Evolutionary conservation across 1,140 invertebrate genomes (phyloP).

Genomic region (Meteorus sp.): DNA sequence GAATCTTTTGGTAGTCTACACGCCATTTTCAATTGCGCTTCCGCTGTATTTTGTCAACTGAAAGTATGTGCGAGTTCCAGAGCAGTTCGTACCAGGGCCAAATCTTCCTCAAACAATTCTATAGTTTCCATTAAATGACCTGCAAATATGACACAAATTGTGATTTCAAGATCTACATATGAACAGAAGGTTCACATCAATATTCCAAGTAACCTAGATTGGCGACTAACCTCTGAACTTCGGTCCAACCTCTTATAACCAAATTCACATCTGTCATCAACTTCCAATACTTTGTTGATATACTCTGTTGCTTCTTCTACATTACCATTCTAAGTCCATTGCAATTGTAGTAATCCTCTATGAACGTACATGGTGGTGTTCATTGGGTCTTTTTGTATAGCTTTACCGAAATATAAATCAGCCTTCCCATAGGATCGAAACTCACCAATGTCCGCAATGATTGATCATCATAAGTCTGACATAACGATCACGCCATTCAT

Average conservation of each 20-base stretch:
- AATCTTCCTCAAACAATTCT: slow-evolving; percentile 86
- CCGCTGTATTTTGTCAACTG: slow-evolving; percentile 81
- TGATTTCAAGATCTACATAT: neutral
- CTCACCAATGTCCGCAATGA: slow-evolving; percentile 70
- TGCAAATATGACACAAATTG: slow-evolving; percentile 22
- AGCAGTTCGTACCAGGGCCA: slow-evolving; percentile 80
- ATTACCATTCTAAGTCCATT: slow-evolving; percentile 81
- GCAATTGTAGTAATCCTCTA: slow-evolving; percentile 79
- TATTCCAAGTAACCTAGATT: too few species aligned
- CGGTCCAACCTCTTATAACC: slow-evolving; percentile 94
- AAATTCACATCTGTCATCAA: slow-evolving; percentile 91
- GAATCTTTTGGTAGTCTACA: slow-evolving; percentile 72
- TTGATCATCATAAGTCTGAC: too few species aligned
- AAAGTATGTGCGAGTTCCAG: slow-evolving; percentile 87
- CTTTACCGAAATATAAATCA: slow-evolving; percentile 79
- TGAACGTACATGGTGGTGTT: slow-evolving; percentile 89
- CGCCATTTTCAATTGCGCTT: slow-evolving; percentile 80
- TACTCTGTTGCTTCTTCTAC: slow-evolving; percentile 77
- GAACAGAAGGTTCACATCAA: too few species aligned
- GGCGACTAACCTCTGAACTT: slow-evolving; percentile 82
- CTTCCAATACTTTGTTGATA: slow-evolving; percentile 80
- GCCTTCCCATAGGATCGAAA: slow-evolving; percentile 81
- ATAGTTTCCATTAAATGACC: slow-evolving; percentile 83
- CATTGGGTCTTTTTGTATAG: slow-evolving; percentile 77
- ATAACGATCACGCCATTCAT: slow-evolving; percentile 80